These are phyloP conservation scores for Aethes cnicana DNA, from an alignment of 2,888 invertebrate species.

Conservation along the genomic window DNA sequence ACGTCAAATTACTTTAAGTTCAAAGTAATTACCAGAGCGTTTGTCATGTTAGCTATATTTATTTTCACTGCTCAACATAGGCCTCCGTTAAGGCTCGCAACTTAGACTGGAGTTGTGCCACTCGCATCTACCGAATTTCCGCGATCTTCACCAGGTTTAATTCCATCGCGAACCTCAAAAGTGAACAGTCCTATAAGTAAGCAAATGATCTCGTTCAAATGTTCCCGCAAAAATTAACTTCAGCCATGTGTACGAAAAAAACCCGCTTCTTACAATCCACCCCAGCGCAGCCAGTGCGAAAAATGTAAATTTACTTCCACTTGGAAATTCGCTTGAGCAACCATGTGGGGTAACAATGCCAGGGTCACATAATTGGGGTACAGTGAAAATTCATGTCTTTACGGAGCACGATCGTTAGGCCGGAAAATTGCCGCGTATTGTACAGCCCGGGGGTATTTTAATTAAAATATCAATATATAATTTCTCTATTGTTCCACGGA, in stretches of 20 bases:
- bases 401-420: constrained; percentile 16
- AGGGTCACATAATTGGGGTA: constrained; percentile 32
- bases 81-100: too few species aligned
- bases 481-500: constrained; percentile 7
- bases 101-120: too few species aligned
- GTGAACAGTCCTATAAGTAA: too few species aligned
- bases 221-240: not conserved
- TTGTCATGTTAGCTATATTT: too few species aligned
- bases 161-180: too few species aligned
- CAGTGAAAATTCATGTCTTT: constrained; percentile 32
- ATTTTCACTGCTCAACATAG: too few species aligned
- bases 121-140: too few species aligned
- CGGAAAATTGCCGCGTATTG: constrained; percentile 25
- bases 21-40: too few species aligned
- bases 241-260: constrained; percentile 2
- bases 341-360: constrained; percentile 32
- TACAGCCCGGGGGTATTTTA: constrained; percentile 11
- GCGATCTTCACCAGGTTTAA: too few species aligned
- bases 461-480: constrained; percentile 18
- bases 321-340: constrained; percentile 27
- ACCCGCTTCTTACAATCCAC: constrained; percentile 24
- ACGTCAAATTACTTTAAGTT: too few species aligned
- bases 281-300: too few species aligned
- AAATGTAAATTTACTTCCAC: constrained; percentile 29
- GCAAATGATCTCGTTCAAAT: not conserved